phyloP scores from a whole-genome alignment of 2,888 invertebrate genomes.

The Sinotaia quadrata region DNA sequence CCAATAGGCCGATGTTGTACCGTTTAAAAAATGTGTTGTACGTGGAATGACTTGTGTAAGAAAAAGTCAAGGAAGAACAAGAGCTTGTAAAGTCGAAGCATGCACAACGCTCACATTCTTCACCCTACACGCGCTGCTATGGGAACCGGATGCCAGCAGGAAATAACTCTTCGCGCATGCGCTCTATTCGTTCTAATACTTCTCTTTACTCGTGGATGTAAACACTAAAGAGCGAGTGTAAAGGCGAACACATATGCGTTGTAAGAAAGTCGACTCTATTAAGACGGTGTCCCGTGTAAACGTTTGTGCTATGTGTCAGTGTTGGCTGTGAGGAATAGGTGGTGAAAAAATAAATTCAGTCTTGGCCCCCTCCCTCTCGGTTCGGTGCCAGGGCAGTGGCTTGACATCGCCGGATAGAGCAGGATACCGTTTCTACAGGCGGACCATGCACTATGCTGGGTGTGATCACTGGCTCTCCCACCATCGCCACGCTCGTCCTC shows the following conservation, averaged over 20 bases:
- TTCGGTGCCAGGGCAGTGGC: neutral
- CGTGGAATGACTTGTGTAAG: too few species aligned
- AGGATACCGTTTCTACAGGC: neutral
- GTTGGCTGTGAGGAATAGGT: neutral
- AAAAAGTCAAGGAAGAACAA: too few species aligned
- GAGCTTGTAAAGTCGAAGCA: too few species aligned
- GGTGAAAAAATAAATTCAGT: too few species aligned
- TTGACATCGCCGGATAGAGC: neutral
- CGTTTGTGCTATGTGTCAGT: neutral
- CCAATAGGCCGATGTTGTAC: too few species aligned
- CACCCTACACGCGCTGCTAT: conserved; percentile 20
- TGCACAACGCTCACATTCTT: neutral
- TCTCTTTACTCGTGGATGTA: conserved; percentile 8
- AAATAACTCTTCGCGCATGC: conserved; percentile 20
- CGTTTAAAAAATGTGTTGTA: too few species aligned
- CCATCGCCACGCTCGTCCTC: neutral
- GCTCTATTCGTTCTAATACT: conserved; percentile 1
- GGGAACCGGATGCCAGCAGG: conserved; percentile 27
- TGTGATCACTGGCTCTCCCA: neutral
- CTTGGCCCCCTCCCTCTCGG: neutral
- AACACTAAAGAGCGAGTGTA: neutral
- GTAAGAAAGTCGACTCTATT: neutral
- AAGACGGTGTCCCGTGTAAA: neutral
- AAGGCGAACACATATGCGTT: neutral
- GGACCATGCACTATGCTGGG: conserved; percentile 24